Base-by-base conservation (phyloP, 2,888 invertebrate species). In the Deilephila elpenor region DNA sequence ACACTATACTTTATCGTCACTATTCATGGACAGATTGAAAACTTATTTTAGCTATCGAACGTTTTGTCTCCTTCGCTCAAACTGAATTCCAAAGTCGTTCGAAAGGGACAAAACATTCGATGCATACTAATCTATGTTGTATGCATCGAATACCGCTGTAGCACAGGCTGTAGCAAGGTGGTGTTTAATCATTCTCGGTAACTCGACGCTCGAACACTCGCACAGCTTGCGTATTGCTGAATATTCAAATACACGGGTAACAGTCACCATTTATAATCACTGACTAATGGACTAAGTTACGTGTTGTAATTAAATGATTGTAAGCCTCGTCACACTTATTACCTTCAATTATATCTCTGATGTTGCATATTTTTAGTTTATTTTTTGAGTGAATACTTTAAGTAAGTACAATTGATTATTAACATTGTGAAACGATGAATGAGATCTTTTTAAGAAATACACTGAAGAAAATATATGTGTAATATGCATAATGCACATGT, bases 121-220 rank as follows among this genome's bases (percentile, higher is more conserved):
- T 25, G 25, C 25, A 25, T 25, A 25, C 25, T 25, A 25, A 25
- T 25, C 1, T 25, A 25, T 25, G 25, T 25, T 1, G 32, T 67
- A 67, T 67, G 20, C 51, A 67, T 51, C 67, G 17, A 17, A 44
- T 17, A 51, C 25, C 25, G 67, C 44, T 25, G 67, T 51, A 25
- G 25, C 5, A 67, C 51, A 29, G 67, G 67, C 44, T 25, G 67
- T 51, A 25, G 25, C 5, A 67, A 67, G 51, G 67, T 67, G 5
- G 14, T 51, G 5, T 19, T 64, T 64, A n/a, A n/a, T 3, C n/a
- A 32, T 32, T 2, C 32, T 5, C 32, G 5, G 14, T 51, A 67
- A 25, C 44, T 51, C 67, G 51, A 67, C 51, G 8, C 51, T 51
- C 51, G 25, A n/a, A 56, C 56, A 56, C 19, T 56, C 56, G 56